Base-by-base conservation (phyloP, 1,140 invertebrate genomes). In the Neuroterus valhalla region DNA sequence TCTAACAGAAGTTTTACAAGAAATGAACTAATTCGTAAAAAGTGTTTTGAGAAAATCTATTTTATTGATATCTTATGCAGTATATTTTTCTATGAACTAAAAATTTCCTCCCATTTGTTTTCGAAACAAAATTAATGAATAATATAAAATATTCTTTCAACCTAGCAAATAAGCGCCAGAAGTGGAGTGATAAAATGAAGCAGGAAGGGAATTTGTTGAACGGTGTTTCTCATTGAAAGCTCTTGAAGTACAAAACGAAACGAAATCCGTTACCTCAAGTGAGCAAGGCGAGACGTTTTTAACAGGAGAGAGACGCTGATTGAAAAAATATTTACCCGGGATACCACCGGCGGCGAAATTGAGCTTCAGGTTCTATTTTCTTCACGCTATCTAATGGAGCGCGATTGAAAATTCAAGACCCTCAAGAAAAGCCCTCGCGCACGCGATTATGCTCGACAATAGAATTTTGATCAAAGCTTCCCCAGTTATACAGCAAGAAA, bases 381-480 rank as follows among this genome's bases (percentile, higher is more conserved):
- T 62, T 62, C 12, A 14, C 55, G 55, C 55, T 26, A 62, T 62
- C 55, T 62, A 62, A 62, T 62, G 55, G 55, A 62, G 55, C 55
- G 14, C 31, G 55, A 62, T 62, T 62, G 55, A 62, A 62, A 62
- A 62, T 23, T 62, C 55, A 62, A 62, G 55, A 62, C 26, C n/a
- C 55, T 62, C 55, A 31, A 62, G 23, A 62, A 23, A 62, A 26
- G 31, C 55, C 55, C 55, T 62, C 23, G 23, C 55, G 55, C 55
- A n/a, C 55, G 55, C 55, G 55, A 62, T 62, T 62, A 62, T 62
- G 23, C 23, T n/a, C 55, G 14, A 62, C 55, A 62, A 62, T 62
- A 62, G 55, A 23, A 62, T 62, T 62, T 62, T 23, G 55, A 62
- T 62, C 55, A 62, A 62, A 62, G 55, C 55, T 62, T 62, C 31